Base-by-base conservation (phyloP, 1,140 invertebrate species). In the Aphidius gifuensis region DNA sequence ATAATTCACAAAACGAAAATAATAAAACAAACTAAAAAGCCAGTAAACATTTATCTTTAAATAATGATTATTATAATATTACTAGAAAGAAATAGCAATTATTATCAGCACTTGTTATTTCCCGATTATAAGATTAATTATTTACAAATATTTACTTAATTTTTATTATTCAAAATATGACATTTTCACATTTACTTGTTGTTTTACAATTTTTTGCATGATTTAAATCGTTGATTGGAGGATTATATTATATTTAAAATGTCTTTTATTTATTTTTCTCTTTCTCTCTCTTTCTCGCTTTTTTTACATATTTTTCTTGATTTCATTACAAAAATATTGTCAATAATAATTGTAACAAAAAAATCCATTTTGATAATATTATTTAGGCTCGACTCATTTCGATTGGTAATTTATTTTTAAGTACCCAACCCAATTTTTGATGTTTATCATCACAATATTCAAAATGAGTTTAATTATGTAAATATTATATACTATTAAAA, bases 101-200 rank as follows among this genome's bases (percentile, higher is more conserved):
- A 58, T 62, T 64, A 57, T 39, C 39, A 61, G 46, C 21, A 49
- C 11, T 45, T 58, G 23, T 32, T 32, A 44, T 50, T 51, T 47
- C 47, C 49, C 43, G 5, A 42, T 53, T 48, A 51, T 42, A 55
- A 56, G 38, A 42, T 38, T 62, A 61, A 65, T 57, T 66, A 65
- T 66, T 49, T 70, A 70, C 64, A 70, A 62, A 60, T 68, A 49
- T 32, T 32, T 3, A 32, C 23, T 32, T 32, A 32, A 32, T 3
- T 32, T 32, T 65, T 67, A 66, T 71, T 70, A 72, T 70, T 69
- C 66, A 70, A 70, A 72, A 70, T 72, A 72, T 68, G 58, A 66
- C 60, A 60, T 68, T 58, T 60, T 44, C 58, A 60, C 58, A 61
- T 59, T 64, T 48, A 48, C 56, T 46, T 32, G n/a, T 43, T 51